Conservation (phyloP, 2,888 invertebrate species). For the Pammene fasciana region DNA sequence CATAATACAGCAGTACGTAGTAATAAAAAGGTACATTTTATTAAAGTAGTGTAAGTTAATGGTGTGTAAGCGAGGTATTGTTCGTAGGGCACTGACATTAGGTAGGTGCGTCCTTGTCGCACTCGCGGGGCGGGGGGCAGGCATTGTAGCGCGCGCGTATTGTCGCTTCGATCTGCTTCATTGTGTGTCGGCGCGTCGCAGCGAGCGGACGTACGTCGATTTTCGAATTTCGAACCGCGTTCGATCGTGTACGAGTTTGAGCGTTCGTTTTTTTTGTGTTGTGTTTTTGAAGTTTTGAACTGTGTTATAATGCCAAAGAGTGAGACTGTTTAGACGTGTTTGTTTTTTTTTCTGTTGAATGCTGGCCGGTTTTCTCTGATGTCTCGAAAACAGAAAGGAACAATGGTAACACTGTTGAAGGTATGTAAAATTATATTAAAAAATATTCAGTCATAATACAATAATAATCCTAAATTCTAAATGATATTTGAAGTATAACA, state of each 20-base stretch:
- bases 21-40: conserved; percentile 49
- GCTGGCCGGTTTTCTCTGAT: conserved; percentile 66
- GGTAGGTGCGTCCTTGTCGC: conserved; percentile 81
- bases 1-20: conserved; percentile 30
- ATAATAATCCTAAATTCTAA: not conserved
- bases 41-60: conserved; percentile 46
- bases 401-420: conserved; percentile 78
- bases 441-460: conserved; percentile 2
- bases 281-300: conserved; percentile 60
- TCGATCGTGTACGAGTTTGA: conserved; percentile 15
- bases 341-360: conserved; percentile 58
- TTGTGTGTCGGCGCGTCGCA: conserved; percentile 77
- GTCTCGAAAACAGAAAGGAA: conserved; percentile 74
- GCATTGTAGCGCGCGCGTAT: conserved; percentile 83
- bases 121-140: conserved; percentile 72
- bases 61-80: conserved; percentile 75
- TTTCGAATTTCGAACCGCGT: conserved; percentile 55
- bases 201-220: conserved; percentile 63
- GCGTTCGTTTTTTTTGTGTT: conserved; percentile 62
- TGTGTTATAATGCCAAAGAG: conserved; percentile 75
- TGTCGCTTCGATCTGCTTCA: conserved; percentile 83
- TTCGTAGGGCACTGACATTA: conserved; percentile 82
- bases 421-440: conserved; percentile 54
- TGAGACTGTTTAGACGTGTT: conserved; percentile 71
- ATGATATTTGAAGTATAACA: not conserved